Evolutionary conservation across 2,888 invertebrate genomes (phyloP), one percentile per base, ranked within the genome.

Genomic region (Anagyrus pseudococci): DNA sequence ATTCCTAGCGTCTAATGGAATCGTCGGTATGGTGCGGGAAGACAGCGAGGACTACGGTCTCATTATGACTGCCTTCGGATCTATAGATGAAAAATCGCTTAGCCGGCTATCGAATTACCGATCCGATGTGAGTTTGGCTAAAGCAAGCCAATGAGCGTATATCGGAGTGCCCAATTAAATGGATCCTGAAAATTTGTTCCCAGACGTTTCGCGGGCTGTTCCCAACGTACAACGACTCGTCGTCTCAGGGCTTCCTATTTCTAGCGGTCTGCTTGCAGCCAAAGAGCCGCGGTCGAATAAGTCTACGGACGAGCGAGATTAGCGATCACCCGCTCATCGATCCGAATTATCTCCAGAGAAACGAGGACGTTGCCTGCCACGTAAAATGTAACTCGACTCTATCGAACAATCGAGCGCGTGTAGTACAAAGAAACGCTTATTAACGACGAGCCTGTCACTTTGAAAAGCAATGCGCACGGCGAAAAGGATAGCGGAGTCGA

Each of bases 191-290:
- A 20, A 25, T 47, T 47, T 6, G 43, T 43, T 6, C n/a, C 10
- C 2, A 89, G 89, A 83, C 85, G 10, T 89, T 89, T 76, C 84
- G 86, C 7, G 82, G 85, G 1, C 80, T 88, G 0, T 91, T 89
- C 70, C 89, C 90, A 0, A 86, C 87, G 59, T 84, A 88, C 76
- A 84, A 86, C 67, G 86, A 88, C 70, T 81, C 83, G 0, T 81
- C 82, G 2, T 86, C 86, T 67, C 90, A 91, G 75, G 91, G 91
- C 0, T 89, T 90, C 72, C 84, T 91, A 68, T 83, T 88, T 66
- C 81, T 91, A 8, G 83, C 86, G 0, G 86, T 84, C 2, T 91
- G 91, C 67, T 74, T 88, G 67, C 88, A 92, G 73, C 90, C 94
- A 0, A 82, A 83, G 50, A 92, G 92, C 65, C 84, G 88, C 56